Evolutionary conservation across 2,888 invertebrate genomes (phyloP).

Genomic region (Galerucella calmariensis): DNA sequence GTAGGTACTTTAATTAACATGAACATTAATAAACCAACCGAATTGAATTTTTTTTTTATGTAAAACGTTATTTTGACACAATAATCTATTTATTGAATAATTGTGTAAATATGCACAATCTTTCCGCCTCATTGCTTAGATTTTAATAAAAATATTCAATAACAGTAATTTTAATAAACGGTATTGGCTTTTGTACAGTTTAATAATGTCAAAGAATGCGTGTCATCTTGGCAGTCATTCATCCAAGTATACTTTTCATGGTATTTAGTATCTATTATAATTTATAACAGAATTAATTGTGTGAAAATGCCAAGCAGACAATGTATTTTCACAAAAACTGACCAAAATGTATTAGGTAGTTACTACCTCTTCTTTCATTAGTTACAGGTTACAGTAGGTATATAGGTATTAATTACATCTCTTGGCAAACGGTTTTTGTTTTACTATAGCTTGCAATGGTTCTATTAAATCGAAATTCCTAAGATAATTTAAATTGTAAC

Average conservation of each 20-base stretch:
- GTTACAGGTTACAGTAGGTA: not conserved
- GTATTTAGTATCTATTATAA: not conserved
- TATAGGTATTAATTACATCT: too few species aligned
- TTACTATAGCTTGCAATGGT: too few species aligned
- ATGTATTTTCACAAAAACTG: not conserved
- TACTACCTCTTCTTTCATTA: not conserved
- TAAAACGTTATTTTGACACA: too few species aligned
- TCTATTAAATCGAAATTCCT: too few species aligned
- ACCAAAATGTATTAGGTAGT: not conserved
- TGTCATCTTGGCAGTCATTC: constrained; percentile 1
- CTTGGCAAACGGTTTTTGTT: too few species aligned
- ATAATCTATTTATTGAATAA: not conserved
- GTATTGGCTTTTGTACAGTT: not conserved
- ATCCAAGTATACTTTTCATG: not conserved
- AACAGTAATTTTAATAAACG: not conserved
- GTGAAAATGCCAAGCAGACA: not conserved
- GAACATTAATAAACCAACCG: too few species aligned
- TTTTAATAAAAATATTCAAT: not conserved
- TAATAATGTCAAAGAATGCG: constrained; percentile 9
- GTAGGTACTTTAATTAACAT: too few species aligned
- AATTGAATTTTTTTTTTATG: too few species aligned
- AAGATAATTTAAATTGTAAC: too few species aligned
- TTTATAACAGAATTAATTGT: not conserved
- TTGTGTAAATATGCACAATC: not conserved
- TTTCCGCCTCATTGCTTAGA: not conserved